Conservation (phyloP, 2,113 vertebrate genomes). For the Kryptolebias marmoratus region DNA sequence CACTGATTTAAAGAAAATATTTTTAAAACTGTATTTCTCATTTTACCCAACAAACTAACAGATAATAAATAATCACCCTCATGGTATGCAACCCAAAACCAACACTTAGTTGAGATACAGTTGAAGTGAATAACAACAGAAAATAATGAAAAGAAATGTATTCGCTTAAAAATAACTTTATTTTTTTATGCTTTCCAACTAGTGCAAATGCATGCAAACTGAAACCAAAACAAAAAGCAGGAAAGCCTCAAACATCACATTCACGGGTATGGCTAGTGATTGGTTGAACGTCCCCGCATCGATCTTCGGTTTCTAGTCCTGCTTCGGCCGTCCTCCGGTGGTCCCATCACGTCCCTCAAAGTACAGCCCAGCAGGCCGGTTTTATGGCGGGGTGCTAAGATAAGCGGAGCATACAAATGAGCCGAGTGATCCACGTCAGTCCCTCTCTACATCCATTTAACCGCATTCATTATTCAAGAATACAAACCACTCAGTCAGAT, state of each 20-base stretch:
- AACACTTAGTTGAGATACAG: too few species aligned
- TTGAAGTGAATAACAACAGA: not conserved
- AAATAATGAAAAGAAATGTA: constrained; percentile 4
- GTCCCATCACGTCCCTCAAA: not conserved
- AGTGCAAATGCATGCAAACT: constrained; percentile 80
- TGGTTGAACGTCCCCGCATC: not conserved
- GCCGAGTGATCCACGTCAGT: constrained; percentile 43
- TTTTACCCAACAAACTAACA: too few species aligned
- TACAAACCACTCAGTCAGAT: constrained; percentile 73
- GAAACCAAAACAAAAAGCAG: constrained; percentile 42
- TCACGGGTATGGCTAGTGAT: constrained; percentile 1
- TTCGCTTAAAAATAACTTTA: constrained; percentile 69
- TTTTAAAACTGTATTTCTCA: too few species aligned
- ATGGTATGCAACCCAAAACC: too few species aligned
- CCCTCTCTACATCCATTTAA: constrained; percentile 63
- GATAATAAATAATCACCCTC: too few species aligned
- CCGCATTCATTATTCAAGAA: constrained; percentile 77
- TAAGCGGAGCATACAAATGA: constrained; percentile 34
- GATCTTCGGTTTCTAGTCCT: constrained; percentile 14
- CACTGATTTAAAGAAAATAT: too few species aligned
- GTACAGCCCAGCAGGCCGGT: constrained; percentile 16
- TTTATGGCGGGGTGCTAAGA: constrained; percentile 17
- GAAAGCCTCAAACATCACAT: constrained; percentile 17
- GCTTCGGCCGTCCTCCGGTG: constrained; percentile 33
- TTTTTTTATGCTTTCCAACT: constrained; percentile 59